These are phyloP conservation scores for Hydropsyche tenuis DNA, from an alignment of 1,140 invertebrate species.

Conservation along the genomic window DNA sequence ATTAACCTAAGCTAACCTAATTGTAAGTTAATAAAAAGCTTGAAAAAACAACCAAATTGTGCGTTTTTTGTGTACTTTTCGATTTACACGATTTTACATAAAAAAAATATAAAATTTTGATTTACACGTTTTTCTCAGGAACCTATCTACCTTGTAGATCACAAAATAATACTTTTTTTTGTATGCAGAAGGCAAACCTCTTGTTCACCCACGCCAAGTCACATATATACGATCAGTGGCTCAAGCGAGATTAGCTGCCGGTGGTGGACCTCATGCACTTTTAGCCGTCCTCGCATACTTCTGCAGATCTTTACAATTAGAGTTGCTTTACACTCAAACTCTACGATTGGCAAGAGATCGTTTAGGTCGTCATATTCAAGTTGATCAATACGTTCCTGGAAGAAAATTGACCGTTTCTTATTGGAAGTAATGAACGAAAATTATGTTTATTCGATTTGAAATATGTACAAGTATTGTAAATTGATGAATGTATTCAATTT, in stretches of 20 bases:
- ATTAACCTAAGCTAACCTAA: no score
- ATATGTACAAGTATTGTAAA: conserved; percentile 52
- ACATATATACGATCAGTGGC: conserved; percentile 91
- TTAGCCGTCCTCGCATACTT: conserved; percentile 91
- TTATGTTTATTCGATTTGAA: conserved; percentile 51
- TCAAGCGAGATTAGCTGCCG: conserved; percentile 85
- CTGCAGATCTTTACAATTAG: conserved; percentile 93
- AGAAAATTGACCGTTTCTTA: conserved; percentile 90
- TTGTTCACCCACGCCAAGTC: conserved; percentile 92
- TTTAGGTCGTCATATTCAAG: conserved; percentile 87
- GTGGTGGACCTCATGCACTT: conserved; percentile 79
- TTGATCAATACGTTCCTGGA: conserved; percentile 92
- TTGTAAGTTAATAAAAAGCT: no score
- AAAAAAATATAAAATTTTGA: no score
- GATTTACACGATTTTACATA: no score
- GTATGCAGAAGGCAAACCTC: conserved; percentile 85
- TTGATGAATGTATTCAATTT: not conserved
- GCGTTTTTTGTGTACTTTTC: no score
- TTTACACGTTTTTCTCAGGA: no score
- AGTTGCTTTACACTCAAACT: conserved; percentile 95
- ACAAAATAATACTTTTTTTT: conserved; percentile 37
- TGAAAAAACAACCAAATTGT: no score
- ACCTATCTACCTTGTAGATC: no score
- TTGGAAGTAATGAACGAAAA: conserved; percentile 76
- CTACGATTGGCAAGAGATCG: conserved; percentile 85